Percentiles rank a stretch among this genome's conserved stretches.
Conservation (phyloP, 2,113 vertebrate species). For the Caretta caretta region DNA sequence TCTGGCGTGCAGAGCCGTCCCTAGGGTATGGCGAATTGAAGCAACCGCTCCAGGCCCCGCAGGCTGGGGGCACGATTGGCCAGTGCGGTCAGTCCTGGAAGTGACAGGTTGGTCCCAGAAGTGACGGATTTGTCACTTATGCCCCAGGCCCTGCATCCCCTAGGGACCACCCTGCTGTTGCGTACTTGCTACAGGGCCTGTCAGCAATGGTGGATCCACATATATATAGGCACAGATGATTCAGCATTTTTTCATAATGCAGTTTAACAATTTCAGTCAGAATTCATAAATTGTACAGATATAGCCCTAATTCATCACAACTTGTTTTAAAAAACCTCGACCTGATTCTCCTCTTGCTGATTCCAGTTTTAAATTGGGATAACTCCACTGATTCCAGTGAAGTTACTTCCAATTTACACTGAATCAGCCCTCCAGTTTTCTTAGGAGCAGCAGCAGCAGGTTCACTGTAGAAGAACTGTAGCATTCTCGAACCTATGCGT, state of each 20-base stretch:
- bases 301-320: background rate
- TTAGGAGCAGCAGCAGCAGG: accelerated
- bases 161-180: background rate
- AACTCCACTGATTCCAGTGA: background rate
- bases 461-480: background rate
- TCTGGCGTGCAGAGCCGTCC: background rate
- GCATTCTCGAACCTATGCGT: background rate
- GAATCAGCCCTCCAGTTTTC: background rate
- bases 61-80: no score
- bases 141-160: no score
- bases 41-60: no score
- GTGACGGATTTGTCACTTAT: no score
- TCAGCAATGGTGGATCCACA: background rate
- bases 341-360: background rate
- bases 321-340: background rate
- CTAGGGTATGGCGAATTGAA: no score
- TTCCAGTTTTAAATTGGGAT: background rate
- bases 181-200: background rate
- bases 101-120: no score
- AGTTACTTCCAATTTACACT: accelerated
- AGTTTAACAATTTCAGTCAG: background rate
- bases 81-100: no score
- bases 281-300: background rate
- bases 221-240: background rate
- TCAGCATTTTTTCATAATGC: background rate